A percentile compares a stretch with the other conserved stretches of the same genome.
Conservation (phyloP, 2,888 invertebrate species). For the Yponomeuta sedellus region DNA sequence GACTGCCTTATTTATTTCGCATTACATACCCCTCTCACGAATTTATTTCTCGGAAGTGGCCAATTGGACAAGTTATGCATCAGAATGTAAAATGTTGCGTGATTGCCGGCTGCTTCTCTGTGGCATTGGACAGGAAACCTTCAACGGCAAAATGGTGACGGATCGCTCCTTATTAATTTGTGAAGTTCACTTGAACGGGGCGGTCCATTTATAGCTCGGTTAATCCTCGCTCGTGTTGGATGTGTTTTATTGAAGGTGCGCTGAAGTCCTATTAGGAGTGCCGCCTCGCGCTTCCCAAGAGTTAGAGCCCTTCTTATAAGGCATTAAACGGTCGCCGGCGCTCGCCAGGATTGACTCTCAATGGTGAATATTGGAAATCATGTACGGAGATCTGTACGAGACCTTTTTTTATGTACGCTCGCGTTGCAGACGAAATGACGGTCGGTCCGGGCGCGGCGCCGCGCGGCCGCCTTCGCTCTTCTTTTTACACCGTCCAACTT, state of each 20-base stretch:
- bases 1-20: conserved; percentile 41
- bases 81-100: conserved; percentile 34
- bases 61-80: conserved; percentile 39
- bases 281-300: conserved; percentile 26
- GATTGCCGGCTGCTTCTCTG: conserved; percentile 21
- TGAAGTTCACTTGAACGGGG: background rate
- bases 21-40: conserved; percentile 31
- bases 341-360: conserved; percentile 43
- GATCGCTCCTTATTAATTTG: conserved; percentile 9
- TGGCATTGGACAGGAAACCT: background rate
- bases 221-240: background rate
- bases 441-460: conserved; percentile 55
- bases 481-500: conserved; percentile 63
- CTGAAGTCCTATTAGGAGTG: conserved; percentile 36
- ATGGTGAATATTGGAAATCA: conserved; percentile 40
- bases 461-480: conserved; percentile 61
- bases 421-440: conserved; percentile 66
- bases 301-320: conserved; percentile 37
- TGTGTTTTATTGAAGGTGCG: conserved; percentile 24
- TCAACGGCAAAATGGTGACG: background rate
- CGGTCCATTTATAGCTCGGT: background rate
- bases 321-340: conserved; percentile 45
- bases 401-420: conserved; percentile 42
- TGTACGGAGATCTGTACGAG: conserved; percentile 14
- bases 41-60: conserved; percentile 48